Percentiles rank a stretch among this genome's conserved stretches.
phyloP scores from a whole-genome alignment of 1,140 invertebrate species.

The Pseudomyrmex pallidus region DNA sequence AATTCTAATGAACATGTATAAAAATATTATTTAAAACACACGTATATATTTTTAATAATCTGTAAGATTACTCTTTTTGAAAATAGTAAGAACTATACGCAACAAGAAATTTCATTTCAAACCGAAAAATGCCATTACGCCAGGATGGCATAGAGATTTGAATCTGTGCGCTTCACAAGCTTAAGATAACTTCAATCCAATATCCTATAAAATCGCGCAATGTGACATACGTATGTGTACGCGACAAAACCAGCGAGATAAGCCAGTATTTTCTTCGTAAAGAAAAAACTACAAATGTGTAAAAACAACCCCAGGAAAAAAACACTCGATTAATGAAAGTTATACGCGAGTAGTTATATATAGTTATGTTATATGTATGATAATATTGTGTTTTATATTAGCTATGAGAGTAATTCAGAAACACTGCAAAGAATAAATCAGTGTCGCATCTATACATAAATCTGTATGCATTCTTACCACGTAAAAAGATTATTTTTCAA shows the following conservation, averaged over 20 bases:
- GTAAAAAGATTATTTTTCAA: not conserved
- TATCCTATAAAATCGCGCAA: not conserved
- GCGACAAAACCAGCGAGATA: constrained; percentile 1
- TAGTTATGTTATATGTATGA: too few species aligned
- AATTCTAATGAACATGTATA: too few species aligned
- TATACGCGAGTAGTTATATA: too few species aligned
- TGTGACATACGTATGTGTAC: not conserved
- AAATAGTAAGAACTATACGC: not conserved
- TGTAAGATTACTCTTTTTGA: too few species aligned
- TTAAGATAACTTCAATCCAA: not conserved
- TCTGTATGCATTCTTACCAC: not conserved
- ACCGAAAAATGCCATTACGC: not conserved
- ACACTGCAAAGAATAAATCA: too few species aligned
- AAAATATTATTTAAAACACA: too few species aligned
- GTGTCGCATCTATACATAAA: too few species aligned
- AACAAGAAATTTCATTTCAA: constrained; percentile 1
- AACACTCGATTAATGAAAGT: too few species aligned
- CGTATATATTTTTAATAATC: too few species aligned
- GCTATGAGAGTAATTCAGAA: too few species aligned
- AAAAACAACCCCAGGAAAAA: too few species aligned
- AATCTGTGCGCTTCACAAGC: not conserved
- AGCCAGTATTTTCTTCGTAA: not conserved
- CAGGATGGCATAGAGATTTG: not conserved
- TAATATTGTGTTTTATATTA: too few species aligned
- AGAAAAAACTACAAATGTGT: not conserved